Evolutionary conservation across 1,140 invertebrate genomes (phyloP), one percentile per base, ranked within the genome.

Genomic region (Hirudo medicinalis): DNA sequence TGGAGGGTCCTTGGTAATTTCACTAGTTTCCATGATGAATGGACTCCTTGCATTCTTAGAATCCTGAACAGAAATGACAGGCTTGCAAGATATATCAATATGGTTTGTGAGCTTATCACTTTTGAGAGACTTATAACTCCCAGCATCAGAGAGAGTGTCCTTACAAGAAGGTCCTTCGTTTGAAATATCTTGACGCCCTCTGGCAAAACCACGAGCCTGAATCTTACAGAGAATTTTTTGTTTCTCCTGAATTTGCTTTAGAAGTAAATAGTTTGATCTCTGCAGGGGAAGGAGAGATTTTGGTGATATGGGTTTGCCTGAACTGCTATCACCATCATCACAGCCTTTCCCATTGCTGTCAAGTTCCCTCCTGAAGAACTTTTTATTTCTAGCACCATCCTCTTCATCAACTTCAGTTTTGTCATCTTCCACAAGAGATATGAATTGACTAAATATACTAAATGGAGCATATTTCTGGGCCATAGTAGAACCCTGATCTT

Each of bases 401-500:
- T 78, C 77, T 66, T 76, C 77, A 69, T 74, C 75, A 54, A 78
- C 77, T 75, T 75, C 77, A 22, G 78, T 78, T 22, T 79, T 78
- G 6, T 74, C 73, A 73, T 77, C 78, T 22, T 77, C 78, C 32
- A 76, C 78, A 72, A 79, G 78, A 11, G 79, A 78, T 13, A 77
- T 77, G 77, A 78, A 80, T 71, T 82, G 80, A 77, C 79, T 81
- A 69, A 78, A 78, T 17, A 80, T 75, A n/a, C 79, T 82, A 71
- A 78, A 81, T 36, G 80, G 80, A 32, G 80, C 80, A 27, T 80
- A 79, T 29, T 78, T 73, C 20, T 79, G 80, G 20, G 80, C 80
- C 75, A 78, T 78, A 49, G 57, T 68, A 67, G 76, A 76, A 54
- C 77, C 80, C 66, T 20, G 25, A 54, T 71, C 73, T 74, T 80